These are phyloP conservation scores for Noctua janthe DNA, from an alignment of 2,888 invertebrate species.

Conservation along the genomic window DNA sequence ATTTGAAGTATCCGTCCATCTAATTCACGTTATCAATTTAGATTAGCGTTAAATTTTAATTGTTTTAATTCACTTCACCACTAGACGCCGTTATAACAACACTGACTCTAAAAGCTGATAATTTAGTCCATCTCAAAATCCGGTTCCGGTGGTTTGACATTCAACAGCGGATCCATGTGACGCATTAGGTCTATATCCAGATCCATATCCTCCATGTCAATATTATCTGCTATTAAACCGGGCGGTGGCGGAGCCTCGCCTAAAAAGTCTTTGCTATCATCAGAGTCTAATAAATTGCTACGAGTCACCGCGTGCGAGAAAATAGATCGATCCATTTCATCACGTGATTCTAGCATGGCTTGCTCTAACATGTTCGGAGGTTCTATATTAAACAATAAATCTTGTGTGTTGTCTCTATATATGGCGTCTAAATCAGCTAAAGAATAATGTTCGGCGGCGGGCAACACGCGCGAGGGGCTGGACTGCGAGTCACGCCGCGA, in stretches of 20 bases:
- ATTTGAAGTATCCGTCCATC: conserved; percentile 5
- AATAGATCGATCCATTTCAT: conserved; percentile 53
- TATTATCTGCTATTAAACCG: conserved; percentile 60
- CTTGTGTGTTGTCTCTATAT: conserved; percentile 73
- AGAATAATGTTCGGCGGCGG: conserved; percentile 77
- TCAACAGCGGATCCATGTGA: conserved; percentile 50
- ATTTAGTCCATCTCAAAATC: conserved; percentile 56
- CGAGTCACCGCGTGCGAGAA: conserved; percentile 36
- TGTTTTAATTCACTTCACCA: conserved; percentile 24
- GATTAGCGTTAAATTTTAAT: conserved; percentile 3
- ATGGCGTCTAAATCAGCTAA: conserved; percentile 80
- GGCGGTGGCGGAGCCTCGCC: conserved; percentile 53
- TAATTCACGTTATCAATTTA: conserved; percentile 14
- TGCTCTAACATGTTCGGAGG: conserved; percentile 64
- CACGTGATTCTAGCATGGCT: conserved; percentile 51
- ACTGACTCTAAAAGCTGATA: conserved; percentile 17
- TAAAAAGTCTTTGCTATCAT: conserved; percentile 65
- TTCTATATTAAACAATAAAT: conserved; percentile 62
- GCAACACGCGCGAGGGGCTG: conserved; percentile 89
- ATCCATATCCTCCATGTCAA: conserved; percentile 58
- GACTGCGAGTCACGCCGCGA: conserved; percentile 96
- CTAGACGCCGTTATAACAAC: conserved; percentile 7
- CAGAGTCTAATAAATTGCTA: conserved; percentile 55
- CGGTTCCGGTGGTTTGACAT: conserved; percentile 50
- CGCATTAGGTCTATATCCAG: conserved; percentile 53